These are phyloP conservation scores for Elaphurus davidianus DNA, from an alignment of 2,113 vertebrate species.

Conservation along the genomic window DNA sequence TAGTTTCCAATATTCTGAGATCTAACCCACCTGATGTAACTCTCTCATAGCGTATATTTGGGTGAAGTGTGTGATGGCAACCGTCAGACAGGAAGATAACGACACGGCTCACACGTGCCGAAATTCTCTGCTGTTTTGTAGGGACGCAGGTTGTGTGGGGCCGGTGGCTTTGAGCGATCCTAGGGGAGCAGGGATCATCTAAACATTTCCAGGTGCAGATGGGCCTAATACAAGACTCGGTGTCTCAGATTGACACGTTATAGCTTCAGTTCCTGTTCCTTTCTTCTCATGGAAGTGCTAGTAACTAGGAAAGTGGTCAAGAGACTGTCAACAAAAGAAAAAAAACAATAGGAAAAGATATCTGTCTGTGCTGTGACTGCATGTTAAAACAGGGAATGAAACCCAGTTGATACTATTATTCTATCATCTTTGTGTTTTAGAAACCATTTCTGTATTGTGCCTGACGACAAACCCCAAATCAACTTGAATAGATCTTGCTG, in stretches of 20 bases:
- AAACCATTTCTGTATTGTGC: background rate
- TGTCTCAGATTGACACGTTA: background rate
- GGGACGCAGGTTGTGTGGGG: too few species aligned
- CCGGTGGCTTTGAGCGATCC: background rate
- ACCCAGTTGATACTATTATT: background rate
- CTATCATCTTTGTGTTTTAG: background rate
- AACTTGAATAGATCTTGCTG: background rate
- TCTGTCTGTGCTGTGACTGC: background rate
- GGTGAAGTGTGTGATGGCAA: background rate
- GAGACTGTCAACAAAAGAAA: background rate
- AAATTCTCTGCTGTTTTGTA: background rate
- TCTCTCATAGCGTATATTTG: background rate
- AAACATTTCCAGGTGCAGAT: fast-evolving
- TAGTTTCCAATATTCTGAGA: background rate
- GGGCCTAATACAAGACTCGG: background rate
- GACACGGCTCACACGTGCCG: fast-evolving
- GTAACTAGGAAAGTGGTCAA: background rate
- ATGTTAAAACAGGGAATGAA: background rate
- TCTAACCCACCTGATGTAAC: background rate
- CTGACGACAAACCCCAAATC: background rate
- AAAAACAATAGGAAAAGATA: background rate
- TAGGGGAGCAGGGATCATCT: background rate
- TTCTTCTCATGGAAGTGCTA: background rate
- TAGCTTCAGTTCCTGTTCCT: background rate
- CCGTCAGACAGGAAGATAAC: background rate